phyloP scores from a whole-genome alignment of 2,113 vertebrate species.

The Meleagris gallopavo region DNA sequence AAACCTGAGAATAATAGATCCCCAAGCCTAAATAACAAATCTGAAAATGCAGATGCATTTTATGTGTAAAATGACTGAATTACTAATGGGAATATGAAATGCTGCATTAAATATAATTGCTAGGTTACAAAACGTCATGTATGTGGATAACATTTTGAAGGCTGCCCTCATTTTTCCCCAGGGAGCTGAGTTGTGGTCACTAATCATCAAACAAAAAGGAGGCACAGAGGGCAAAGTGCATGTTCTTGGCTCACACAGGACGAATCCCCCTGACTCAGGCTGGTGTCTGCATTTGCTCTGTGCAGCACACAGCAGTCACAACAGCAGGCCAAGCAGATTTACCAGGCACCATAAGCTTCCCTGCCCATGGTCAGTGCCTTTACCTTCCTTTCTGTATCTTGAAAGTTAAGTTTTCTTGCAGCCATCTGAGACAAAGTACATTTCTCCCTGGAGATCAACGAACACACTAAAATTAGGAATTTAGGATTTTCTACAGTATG shows the following conservation, averaged over 20 bases:
- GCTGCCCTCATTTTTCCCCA: not conserved
- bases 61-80: not conserved
- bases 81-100: not conserved
- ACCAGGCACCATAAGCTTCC: accelerated
- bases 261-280: not conserved
- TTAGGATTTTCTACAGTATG: not conserved
- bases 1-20: not conserved
- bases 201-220: not conserved
- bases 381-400: not conserved
- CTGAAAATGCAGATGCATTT: not conserved
- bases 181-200: not conserved
- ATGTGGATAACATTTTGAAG: not conserved
- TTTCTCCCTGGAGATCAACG: not conserved
- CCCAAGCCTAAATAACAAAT: not conserved
- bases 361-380: not conserved
- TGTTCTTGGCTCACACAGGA: not conserved
- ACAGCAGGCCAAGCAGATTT: not conserved
- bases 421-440: not conserved
- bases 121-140: not conserved
- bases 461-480: not conserved
- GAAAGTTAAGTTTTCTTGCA: not conserved
- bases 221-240: not conserved
- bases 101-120: not conserved
- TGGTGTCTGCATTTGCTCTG: not conserved
- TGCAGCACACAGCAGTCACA: not conserved